Base-by-base conservation (phyloP, 2,113 vertebrate species). In the Lepus timidus region DNA sequence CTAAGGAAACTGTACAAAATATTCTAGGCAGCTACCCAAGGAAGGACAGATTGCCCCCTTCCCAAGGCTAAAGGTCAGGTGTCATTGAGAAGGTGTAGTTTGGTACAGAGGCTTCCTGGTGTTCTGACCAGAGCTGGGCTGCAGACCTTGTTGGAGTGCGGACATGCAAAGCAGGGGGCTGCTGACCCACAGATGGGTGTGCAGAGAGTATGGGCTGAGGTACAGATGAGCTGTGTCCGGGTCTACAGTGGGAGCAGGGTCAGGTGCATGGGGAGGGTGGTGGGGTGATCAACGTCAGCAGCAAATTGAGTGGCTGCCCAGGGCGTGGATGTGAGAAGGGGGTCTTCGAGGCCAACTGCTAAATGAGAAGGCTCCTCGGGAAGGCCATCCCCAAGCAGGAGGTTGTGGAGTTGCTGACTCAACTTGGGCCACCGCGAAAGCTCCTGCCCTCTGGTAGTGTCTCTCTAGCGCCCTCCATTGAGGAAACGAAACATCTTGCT, bases 391-490 rank as follows among this genome's bases (percentile, higher is more conserved):
- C 20, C 10, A 75, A 78, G n/a, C 8, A 2, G 4, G 9, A 78
- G 8, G 55, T n/a, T 44, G 31, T 19, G 68, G 55, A 19, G 17
- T 68, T 17, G 27, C 58, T 52, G 29, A 73, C 19, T 1, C 27
- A 11, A 6, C 5, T 36, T 33, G 20, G 68, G 31, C 68, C 68
- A 44, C 39, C 23, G 4, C 44, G 33, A 86, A 27, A 75, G 3
- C 7, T 12, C 3, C 0, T 76, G 87, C 29, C 55, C 25, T 51
- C 25, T 6, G 29, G 4, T 3, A 58, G 0, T 36, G 36, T 83
- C 71, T 93, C 64, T 92, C 31, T 39, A 74, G 51, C 20, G 10
- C 71, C 61, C 64, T 90, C 89, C 86, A 64, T 33, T 19, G 78
- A 80, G 78, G 88, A 81, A 85, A 55, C 22, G 16, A 52, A 78